A percentile compares a stretch with the other conserved stretches of the same genome.
These are phyloP conservation scores for Heliconius congener DNA, from an alignment of 1,140 invertebrate genomes.

Conservation along the genomic window DNA sequence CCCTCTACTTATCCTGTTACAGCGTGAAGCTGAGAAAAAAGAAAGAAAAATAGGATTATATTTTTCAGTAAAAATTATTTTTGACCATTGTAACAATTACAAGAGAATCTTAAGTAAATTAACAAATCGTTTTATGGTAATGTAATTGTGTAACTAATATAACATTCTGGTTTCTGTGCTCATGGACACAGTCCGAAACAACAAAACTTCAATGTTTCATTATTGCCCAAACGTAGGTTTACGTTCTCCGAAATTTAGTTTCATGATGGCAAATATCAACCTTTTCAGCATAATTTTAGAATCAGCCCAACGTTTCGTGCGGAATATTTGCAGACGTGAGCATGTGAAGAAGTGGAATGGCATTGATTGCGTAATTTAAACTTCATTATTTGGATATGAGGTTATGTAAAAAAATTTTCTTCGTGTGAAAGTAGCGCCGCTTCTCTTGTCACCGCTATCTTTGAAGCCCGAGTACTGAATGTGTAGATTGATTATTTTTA, in stretches of 20 bases:
- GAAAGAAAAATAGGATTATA: not conserved
- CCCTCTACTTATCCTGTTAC: too few species aligned
- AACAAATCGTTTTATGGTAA: not conserved
- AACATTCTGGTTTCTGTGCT: not conserved
- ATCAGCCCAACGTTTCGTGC: slow-evolving; percentile 6
- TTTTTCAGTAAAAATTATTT: not conserved
- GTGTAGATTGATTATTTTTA: not conserved
- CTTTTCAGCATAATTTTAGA: slow-evolving; percentile 26
- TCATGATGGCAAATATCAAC: slow-evolving; percentile 21
- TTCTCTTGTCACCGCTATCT: not conserved
- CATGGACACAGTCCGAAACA: not conserved
- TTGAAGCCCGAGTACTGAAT: not conserved
- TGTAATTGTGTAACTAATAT: not conserved
- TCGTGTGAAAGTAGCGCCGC: not conserved
- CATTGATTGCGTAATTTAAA: slow-evolving; percentile 1
- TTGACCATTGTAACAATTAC: not conserved
- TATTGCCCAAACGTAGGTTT: slow-evolving; percentile 6
- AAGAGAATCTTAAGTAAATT: not conserved
- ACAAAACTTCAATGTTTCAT: not conserved
- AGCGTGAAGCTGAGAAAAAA: too few species aligned
- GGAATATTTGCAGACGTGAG: not conserved
- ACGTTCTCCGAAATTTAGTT: slow-evolving; percentile 14
- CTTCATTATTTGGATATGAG: not conserved
- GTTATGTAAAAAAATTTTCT: not conserved
- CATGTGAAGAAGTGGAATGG: not conserved